Evolutionary conservation across 2,888 invertebrate genomes (phyloP), one percentile per base, ranked within the genome.

Genomic region (Brenthis daphne): DNA sequence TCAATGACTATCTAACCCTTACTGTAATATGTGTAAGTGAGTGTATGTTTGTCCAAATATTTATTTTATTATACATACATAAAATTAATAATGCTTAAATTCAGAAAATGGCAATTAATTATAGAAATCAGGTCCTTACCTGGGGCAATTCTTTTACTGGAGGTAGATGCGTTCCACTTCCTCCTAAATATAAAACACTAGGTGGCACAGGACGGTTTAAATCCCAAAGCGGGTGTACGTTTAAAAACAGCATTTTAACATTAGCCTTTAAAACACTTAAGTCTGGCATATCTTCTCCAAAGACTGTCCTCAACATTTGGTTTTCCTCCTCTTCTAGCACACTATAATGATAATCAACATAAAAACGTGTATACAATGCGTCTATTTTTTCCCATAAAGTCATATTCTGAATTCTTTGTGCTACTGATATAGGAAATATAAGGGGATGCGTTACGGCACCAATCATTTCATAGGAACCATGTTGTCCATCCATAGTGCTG

Each of bases 241-340:
- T 91, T 0, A 88, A 68, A 67, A 92, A 82, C 50, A 89, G 64
- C 77, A 89, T 72, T 60, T 84, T 84, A 6, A 86, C 72, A 60
- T 81, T 80, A 13, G 77, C 69, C 5, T 69, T 67, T 20, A 82
- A 71, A 55, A 79, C 74, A 1, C 37, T 56, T 4, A 81, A 12
- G 24, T 65, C 24, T 12, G 80, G 80, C 11, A 72, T 61, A 14
- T 74, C 64, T 1, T 56, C 6, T 0, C 80, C 81, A 68, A 79
- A 75, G 37, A 72, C 55, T 37, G 57, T 67, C 58, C 69, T 76
- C 1, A 79, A 53, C 37, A 75, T 16, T 53, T 29, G 37, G 54
- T 72, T 55, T 43, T 71, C 71, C 1, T 51, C 37, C 1, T 51
- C 20, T 63, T 53, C 63, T 16, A 51, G 11, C 51, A 51, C 11